Evolutionary conservation across 2,113 vertebrate genomes (phyloP).

Genomic region (Pteronura brasiliensis): DNA sequence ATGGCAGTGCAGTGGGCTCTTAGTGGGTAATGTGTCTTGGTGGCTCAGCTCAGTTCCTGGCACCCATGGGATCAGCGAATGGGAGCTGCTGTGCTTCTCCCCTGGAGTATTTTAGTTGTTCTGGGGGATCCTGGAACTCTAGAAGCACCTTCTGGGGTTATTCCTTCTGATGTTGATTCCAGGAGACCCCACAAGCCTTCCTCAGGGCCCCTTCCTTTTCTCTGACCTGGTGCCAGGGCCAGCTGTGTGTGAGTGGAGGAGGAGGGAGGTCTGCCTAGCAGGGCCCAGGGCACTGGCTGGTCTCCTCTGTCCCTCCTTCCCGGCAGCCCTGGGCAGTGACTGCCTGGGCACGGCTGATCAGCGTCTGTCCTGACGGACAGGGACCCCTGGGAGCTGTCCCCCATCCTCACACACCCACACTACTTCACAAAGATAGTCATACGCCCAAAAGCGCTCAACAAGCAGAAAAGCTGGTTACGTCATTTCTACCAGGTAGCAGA

Average conservation of each 20-base stretch:
- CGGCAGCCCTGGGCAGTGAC: background rate
- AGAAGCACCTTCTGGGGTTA: too few species aligned
- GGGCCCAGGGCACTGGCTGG: background rate
- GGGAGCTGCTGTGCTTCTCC: background rate
- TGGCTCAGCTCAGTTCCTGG: background rate
- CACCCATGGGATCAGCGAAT: background rate
- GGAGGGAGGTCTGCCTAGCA: background rate
- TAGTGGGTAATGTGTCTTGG: background rate
- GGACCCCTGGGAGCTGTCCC: background rate
- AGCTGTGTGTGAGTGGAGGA: background rate
- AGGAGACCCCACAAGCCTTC: background rate
- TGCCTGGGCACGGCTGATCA: background rate
- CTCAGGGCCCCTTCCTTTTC: background rate
- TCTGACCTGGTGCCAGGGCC: background rate
- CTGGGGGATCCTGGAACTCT: background rate
- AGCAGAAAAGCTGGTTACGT: background rate
- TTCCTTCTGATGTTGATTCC: background rate
- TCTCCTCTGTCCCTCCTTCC: background rate
- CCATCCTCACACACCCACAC: background rate
- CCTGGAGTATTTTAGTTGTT: background rate
- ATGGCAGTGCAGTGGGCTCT: background rate
- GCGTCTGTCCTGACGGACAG: background rate
- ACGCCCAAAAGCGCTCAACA: background rate
- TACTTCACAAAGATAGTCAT: background rate
- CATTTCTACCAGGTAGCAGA: background rate